These are phyloP conservation scores for Tetragnatha montana DNA, from an alignment of 2,888 invertebrate genomes.

Conservation along the genomic window DNA sequence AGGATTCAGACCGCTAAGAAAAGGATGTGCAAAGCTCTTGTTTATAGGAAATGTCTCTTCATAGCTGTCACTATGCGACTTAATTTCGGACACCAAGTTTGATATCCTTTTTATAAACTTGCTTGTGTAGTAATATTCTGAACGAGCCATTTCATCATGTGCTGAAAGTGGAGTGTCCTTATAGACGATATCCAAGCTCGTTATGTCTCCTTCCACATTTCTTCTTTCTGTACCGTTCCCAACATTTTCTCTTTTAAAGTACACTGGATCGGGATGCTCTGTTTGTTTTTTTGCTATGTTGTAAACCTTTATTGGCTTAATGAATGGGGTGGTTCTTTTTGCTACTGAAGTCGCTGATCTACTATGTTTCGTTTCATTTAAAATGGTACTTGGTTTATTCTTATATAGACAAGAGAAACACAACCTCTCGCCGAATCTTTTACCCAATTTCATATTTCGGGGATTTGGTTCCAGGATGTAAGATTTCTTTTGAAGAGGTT, in stretches of 20 bases:
- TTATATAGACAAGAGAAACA: background rate
- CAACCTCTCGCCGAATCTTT: slow-evolving; percentile 32
- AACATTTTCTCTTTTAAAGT: background rate
- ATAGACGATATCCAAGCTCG: background rate
- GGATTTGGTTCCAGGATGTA: slow-evolving; percentile 22
- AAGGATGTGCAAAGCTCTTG: background rate
- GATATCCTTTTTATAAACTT: slow-evolving; percentile 35
- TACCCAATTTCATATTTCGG: background rate
- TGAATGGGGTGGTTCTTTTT: background rate
- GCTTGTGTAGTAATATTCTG: background rate
- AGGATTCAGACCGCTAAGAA: too few species aligned
- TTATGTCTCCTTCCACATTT: background rate
- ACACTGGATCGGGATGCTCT: slow-evolving; percentile 5
- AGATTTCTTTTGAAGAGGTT: background rate
- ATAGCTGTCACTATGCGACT: background rate
- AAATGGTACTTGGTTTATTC: background rate
- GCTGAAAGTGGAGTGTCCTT: background rate
- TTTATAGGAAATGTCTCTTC: background rate
- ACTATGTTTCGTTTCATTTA: background rate
- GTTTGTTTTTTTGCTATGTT: background rate
- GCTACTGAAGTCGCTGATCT: background rate
- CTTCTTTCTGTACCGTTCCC: background rate
- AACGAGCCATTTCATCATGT: background rate
- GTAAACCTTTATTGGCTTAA: background rate
- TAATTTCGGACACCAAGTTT: slow-evolving; percentile 23